A percentile compares a stretch with the other conserved stretches of the same genome.
These are phyloP conservation scores for Drosophila bifasciata DNA, from an alignment of 1,140 invertebrate species.

Conservation along the genomic window DNA sequence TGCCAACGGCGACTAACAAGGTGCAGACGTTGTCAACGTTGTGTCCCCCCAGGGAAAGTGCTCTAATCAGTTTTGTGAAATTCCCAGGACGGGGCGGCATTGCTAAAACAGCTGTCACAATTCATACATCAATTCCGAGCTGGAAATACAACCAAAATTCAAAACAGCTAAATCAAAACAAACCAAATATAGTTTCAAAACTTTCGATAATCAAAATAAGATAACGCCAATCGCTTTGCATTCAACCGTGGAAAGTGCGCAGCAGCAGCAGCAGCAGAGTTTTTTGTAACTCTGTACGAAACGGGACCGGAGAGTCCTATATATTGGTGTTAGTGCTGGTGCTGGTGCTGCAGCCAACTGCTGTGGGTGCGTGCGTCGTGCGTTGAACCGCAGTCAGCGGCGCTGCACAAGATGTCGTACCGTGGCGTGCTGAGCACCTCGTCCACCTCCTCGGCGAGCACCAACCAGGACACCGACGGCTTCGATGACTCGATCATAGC, in stretches of 20 bases:
- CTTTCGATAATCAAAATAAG: too few species aligned
- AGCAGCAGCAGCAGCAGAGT: too few species aligned
- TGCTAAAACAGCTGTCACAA: slow-evolving; percentile 26
- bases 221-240: background rate
- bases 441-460: slow-evolving; percentile 7
- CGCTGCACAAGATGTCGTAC: slow-evolving; percentile 50
- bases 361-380: background rate
- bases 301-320: background rate
- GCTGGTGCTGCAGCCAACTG: background rate
- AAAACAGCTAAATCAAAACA: background rate
- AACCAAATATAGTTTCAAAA: background rate
- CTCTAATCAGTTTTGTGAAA: too few species aligned
- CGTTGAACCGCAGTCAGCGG: background rate
- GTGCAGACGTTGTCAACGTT: too few species aligned
- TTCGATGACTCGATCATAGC: slow-evolving; percentile 42
- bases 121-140: slow-evolving; percentile 24
- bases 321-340: background rate
- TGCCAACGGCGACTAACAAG: too few species aligned
- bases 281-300: too few species aligned
- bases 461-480: slow-evolving; percentile 38
- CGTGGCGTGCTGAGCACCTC: slow-evolving; percentile 57
- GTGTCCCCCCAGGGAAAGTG: too few species aligned
- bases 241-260: background rate
- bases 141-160: background rate
- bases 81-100: too few species aligned